phyloP scores from a whole-genome alignment of 2,888 invertebrate genomes.

The Drosophila longiperda region DNA sequence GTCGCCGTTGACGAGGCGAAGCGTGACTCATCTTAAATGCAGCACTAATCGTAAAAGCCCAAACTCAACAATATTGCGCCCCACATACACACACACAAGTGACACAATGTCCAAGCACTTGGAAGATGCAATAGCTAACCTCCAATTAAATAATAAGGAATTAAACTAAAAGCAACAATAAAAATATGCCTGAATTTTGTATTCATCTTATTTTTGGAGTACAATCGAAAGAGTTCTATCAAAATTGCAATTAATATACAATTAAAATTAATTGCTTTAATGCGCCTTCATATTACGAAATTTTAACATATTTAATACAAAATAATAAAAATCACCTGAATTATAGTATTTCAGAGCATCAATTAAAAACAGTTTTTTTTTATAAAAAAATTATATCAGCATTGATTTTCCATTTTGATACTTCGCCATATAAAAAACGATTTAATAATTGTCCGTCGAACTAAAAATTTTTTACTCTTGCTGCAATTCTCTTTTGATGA shows the following conservation, averaged over 20 bases:
- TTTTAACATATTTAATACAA: not conserved
- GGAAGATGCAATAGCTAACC: not conserved
- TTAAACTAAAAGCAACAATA: not conserved
- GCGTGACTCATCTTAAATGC: constrained; percentile 39
- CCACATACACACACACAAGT: not conserved
- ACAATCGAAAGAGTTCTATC: too few relatives aligned
- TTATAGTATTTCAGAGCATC: not conserved
- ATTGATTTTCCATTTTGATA: too few relatives aligned
- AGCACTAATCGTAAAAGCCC: constrained; percentile 25
- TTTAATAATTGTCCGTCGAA: not conserved
- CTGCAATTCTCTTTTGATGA: constrained; percentile 10
- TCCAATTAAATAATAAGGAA: not conserved
- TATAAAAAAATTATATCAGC: too few relatives aligned
- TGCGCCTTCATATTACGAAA: not conserved
- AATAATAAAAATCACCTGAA: not conserved
- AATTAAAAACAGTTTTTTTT: not conserved
- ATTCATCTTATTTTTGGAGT: too few relatives aligned
- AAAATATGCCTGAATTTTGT: not conserved
- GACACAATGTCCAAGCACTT: not conserved
- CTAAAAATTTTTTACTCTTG: not conserved
- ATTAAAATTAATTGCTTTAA: not conserved
- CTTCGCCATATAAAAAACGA: too few relatives aligned
- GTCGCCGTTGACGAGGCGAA: constrained; percentile 21
- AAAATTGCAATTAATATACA: too few relatives aligned
- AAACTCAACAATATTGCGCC: not conserved